Evolutionary conservation across 2,113 vertebrate species (phyloP).

Genomic region (Geococcyx californianus): DNA sequence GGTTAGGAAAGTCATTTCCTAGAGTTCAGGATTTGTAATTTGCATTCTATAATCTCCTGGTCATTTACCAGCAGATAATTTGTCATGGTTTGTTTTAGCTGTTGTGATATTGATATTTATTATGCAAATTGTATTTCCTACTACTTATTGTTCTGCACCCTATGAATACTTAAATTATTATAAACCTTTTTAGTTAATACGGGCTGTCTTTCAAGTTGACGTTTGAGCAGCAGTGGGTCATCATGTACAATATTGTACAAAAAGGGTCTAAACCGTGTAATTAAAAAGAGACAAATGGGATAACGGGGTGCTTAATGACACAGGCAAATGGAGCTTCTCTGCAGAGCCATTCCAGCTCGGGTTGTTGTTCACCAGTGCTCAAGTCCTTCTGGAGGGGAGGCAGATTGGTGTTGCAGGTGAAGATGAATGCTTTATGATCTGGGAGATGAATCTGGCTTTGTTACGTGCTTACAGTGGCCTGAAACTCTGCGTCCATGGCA

Average conservation of each 20-base stretch:
- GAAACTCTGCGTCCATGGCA: rapidly evolving
- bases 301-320: not conserved
- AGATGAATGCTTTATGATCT: rapidly evolving
- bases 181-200: conserved; percentile 73
- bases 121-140: conserved; percentile 80
- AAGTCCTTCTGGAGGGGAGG: not conserved
- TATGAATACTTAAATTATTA: conserved; percentile 74
- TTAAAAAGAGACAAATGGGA: conserved; percentile 7
- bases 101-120: conserved; percentile 81
- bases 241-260: not conserved
- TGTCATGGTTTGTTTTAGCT: conserved; percentile 78
- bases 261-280: conserved; percentile 22
- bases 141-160: conserved; percentile 75
- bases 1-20: conserved; percentile 37
- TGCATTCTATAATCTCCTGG: conserved; percentile 69
- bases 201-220: conserved; percentile 60
- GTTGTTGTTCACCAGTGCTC: not conserved
- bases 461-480: rapidly evolving
- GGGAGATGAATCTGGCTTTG: not conserved
- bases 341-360: rapidly evolving
- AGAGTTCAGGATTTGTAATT: conserved; percentile 61
- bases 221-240: conserved; percentile 57
- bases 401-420: rapidly evolving
- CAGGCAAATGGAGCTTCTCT: not conserved
- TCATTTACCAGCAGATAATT: conserved; percentile 74